Evolutionary conservation across 2,888 invertebrate genomes (phyloP).

Genomic region (Allophyes oxyacanthae): DNA sequence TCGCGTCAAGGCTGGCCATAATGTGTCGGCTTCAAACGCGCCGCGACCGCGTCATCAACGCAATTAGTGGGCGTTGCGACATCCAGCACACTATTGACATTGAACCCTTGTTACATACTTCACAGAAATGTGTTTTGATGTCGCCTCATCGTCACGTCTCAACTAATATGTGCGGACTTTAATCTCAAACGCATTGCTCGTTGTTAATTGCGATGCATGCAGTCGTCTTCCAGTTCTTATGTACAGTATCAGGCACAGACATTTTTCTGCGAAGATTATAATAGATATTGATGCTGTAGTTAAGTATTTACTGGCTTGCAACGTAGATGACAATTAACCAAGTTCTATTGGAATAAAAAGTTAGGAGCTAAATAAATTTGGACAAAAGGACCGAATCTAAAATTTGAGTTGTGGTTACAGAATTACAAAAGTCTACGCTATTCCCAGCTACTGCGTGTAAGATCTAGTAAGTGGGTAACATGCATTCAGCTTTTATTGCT

Average conservation of each 20-base stretch:
- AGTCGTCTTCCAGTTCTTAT: constrained; percentile 37
- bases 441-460: neutral
- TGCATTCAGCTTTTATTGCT: constrained; percentile 37
- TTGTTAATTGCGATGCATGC: constrained; percentile 43
- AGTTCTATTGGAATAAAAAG: constrained; percentile 25
- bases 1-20: constrained; percentile 79
- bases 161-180: constrained; percentile 69
- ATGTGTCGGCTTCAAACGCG: constrained; percentile 81
- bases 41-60: constrained; percentile 74
- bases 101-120: constrained; percentile 85
- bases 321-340: constrained; percentile 14
- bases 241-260: constrained; percentile 21
- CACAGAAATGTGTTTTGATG: constrained; percentile 82
- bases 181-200: constrained; percentile 57
- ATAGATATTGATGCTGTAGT: constrained; percentile 45
- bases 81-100: constrained; percentile 82
- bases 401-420: neutral
- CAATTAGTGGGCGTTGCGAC: constrained; percentile 85
- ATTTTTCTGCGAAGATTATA: constrained; percentile 48
- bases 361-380: constrained; percentile 1
- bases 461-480: constrained; percentile 19
- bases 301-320: constrained; percentile 20
- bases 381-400: neutral
- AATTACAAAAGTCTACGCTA: neutral
- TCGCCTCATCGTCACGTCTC: constrained; percentile 68